Conservation (phyloP, 2,888 invertebrate species). For the Synergus laeviventris region DNA sequence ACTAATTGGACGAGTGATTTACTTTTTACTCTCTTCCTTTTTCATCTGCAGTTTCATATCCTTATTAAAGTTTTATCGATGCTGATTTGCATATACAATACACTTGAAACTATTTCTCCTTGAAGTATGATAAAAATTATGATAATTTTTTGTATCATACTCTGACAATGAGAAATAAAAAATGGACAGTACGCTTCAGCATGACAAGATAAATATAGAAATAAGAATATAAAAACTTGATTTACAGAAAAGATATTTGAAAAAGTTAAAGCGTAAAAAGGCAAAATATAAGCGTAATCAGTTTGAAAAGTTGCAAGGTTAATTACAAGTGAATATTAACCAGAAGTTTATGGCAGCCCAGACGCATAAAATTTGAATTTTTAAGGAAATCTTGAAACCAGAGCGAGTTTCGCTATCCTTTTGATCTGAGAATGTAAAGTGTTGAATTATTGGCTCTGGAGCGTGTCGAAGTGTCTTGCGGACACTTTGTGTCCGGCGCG, state of each 20-base stretch:
- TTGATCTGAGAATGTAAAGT: conserved; percentile 7
- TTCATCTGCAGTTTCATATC: not conserved
- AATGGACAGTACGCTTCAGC: too few relatives aligned
- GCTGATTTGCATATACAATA: not conserved
- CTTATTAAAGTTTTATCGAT: not conserved
- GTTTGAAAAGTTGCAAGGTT: not conserved
- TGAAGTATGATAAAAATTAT: not conserved
- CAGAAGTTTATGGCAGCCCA: not conserved
- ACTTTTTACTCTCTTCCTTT: not conserved
- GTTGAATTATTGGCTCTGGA: conserved; percentile 6
- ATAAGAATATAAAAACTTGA: not conserved
- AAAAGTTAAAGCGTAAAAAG: not conserved
- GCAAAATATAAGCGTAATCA: not conserved
- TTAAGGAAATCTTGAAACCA: not conserved
- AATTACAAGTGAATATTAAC: not conserved
- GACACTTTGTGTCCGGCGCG: conserved; percentile 23
- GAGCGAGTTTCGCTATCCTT: not conserved
- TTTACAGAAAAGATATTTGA: not conserved
- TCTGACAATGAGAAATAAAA: too few relatives aligned
- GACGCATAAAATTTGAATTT: not conserved
- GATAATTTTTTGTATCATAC: too few relatives aligned
- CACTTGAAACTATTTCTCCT: not conserved
- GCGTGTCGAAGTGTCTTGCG: conserved; percentile 29
- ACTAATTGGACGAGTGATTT: not conserved
- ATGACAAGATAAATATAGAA: too few relatives aligned